A percentile compares a stretch with the other conserved stretches of the same genome.
These are phyloP conservation scores for Wiebesia pumilae DNA, from an alignment of 1,140 invertebrate species.

Conservation along the genomic window DNA sequence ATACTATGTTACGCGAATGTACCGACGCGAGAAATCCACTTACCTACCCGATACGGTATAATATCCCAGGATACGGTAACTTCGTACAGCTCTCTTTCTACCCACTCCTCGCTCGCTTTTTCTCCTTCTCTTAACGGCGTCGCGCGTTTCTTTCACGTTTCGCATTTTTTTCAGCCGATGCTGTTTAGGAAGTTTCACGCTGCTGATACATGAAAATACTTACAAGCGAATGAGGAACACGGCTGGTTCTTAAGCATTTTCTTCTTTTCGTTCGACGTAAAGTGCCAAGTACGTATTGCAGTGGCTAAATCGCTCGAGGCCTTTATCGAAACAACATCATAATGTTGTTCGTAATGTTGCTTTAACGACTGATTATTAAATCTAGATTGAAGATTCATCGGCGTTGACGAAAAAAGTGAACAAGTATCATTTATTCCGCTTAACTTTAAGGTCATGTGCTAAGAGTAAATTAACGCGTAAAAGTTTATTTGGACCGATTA, in stretches of 20 bases:
- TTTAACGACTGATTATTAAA: not conserved
- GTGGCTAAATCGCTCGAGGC: not conserved
- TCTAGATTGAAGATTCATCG: not conserved
- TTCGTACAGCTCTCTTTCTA: conserved; percentile 29
- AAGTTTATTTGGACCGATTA: not conserved
- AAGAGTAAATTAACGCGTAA: not conserved
- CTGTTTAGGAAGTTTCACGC: conserved; percentile 12
- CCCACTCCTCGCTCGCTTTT: not conserved
- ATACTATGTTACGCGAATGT: conserved; percentile 68
- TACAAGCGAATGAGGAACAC: not conserved
- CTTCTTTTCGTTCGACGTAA: not conserved
- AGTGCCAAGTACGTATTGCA: not conserved
- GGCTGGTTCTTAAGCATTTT: not conserved
- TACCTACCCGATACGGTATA: conserved; percentile 62
- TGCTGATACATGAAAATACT: conserved; percentile 23
- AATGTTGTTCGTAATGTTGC: not conserved
- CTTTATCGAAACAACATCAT: not conserved
- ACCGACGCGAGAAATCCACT: conserved; percentile 71
- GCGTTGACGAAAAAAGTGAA: not conserved
- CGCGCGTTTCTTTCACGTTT: not conserved
- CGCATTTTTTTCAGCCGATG: not conserved
- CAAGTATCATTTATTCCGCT: not conserved
- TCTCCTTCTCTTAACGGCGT: not conserved
- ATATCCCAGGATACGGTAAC: conserved; percentile 57
- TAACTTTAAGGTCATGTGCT: not conserved